A percentile compares a stretch with the other conserved stretches of the same genome.
These are phyloP conservation scores for Pasiphila rectangulata DNA, from an alignment of 2,888 invertebrate species.

Conservation along the genomic window DNA sequence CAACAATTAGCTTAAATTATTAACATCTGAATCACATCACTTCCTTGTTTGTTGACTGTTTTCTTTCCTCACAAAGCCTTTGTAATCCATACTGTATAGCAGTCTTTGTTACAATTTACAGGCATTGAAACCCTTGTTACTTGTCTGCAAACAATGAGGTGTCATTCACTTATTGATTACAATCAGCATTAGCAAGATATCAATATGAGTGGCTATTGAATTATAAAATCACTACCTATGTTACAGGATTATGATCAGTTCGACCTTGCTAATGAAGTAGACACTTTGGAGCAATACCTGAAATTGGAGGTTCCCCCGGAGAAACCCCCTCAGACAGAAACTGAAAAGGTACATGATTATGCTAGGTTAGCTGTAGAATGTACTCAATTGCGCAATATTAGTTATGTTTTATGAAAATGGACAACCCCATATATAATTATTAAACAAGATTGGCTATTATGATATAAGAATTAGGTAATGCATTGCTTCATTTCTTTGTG, in stretches of 20 bases:
- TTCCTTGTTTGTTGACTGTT: background rate
- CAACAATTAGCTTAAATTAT: background rate
- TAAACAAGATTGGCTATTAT: no score
- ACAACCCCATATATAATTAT: background rate
- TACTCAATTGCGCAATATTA: background rate
- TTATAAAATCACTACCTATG: constrained; percentile 11
- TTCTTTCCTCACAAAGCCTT: background rate
- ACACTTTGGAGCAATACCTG: constrained; percentile 92
- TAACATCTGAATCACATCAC: background rate
- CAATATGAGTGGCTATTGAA: constrained; percentile 10
- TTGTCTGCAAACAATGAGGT: constrained; percentile 16
- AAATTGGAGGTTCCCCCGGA: constrained; percentile 85
- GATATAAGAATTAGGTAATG: no score
- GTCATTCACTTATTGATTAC: constrained; percentile 13
- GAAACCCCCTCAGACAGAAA: constrained; percentile 50
- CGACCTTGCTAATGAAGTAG: constrained; percentile 94
- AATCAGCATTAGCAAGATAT: constrained; percentile 15
- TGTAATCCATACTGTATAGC: constrained; percentile 25
- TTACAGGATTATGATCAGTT: constrained; percentile 94
- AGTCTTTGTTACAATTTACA: background rate
- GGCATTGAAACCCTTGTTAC: no score
- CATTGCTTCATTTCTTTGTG: no score
- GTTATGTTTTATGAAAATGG: background rate
- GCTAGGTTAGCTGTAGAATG: background rate
- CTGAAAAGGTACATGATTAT: constrained; percentile 38